These are phyloP conservation scores for Agapornis canus DNA, from an alignment of 2,797 vertebrate species.

Conservation along the genomic window DNA sequence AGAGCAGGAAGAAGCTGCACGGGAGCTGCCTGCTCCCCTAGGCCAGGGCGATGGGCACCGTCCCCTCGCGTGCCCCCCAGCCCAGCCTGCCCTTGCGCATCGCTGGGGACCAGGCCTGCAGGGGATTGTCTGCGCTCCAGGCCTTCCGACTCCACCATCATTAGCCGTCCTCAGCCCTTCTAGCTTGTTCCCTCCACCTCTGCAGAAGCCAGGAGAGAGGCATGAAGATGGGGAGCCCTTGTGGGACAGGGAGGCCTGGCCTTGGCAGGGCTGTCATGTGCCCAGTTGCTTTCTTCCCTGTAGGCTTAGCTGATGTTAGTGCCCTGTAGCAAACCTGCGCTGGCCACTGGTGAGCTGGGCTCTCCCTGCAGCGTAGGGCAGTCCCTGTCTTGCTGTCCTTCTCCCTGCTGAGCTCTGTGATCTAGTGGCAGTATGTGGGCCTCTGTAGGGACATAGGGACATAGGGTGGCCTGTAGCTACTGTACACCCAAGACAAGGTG, in stretches of 20 bases:
- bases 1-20: slow-evolving; percentile 60
- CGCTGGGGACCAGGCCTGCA: background rate
- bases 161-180: background rate
- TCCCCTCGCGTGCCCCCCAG: background rate
- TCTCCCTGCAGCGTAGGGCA: background rate
- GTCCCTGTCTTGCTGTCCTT: background rate
- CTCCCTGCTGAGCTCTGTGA: background rate
- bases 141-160: background rate
- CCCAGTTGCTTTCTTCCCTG: background rate
- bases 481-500: background rate
- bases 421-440: background rate
- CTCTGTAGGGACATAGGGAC: background rate
- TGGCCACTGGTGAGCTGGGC: background rate
- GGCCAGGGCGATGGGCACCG: background rate
- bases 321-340: slow-evolving; percentile 24
- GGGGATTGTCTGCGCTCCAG: background rate
- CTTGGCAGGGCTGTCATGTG: background rate
- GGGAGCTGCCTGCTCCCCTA: slow-evolving; percentile 42
- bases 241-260: background rate
- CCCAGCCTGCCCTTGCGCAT: background rate
- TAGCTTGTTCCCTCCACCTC: background rate
- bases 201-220: background rate
- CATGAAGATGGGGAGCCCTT: background rate
- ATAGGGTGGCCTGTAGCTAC: background rate
- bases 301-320: slow-evolving; percentile 12